phyloP scores from a whole-genome alignment of 2,888 invertebrate species.

The Mimas tiliae region DNA sequence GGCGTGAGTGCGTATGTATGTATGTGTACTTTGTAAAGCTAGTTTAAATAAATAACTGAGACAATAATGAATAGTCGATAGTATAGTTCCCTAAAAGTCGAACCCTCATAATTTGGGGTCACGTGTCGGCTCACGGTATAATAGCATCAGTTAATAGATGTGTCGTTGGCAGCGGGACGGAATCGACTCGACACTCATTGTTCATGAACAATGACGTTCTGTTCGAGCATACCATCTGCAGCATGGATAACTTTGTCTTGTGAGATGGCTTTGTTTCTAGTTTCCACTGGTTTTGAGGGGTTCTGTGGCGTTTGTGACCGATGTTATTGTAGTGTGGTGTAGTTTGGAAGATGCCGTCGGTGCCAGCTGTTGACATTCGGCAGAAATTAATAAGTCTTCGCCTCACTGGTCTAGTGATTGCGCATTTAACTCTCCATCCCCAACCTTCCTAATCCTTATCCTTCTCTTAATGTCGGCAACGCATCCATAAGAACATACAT shows the following conservation, averaged over 20 bases:
- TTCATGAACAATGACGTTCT: background rate
- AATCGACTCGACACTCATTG: slow-evolving; percentile 10
- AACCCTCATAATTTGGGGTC: background rate
- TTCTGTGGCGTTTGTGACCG: background rate
- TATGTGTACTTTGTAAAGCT: too few species aligned
- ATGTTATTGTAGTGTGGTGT: background rate
- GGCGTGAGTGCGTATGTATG: too few species aligned
- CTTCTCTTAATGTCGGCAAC: too few species aligned
- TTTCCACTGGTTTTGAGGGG: background rate
- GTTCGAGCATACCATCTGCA: background rate
- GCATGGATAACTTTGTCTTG: slow-evolving; percentile 1
- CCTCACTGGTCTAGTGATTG: too few species aligned
- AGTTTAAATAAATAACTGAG: too few species aligned
- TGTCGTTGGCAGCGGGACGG: background rate
- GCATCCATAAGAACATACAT: too few species aligned
- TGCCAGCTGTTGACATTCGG: too few species aligned
- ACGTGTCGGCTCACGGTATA: slow-evolving; percentile 7
- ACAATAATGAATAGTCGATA: background rate
- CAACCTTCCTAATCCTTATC: too few species aligned
- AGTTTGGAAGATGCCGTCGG: background rate
- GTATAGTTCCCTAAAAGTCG: background rate
- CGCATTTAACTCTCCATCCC: too few species aligned
- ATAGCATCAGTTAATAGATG: background rate
- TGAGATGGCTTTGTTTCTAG: background rate
- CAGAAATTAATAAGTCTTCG: too few species aligned